phyloP scores from a whole-genome alignment of 2,797 vertebrate genomes.

The Rallus crepitans region DNA sequence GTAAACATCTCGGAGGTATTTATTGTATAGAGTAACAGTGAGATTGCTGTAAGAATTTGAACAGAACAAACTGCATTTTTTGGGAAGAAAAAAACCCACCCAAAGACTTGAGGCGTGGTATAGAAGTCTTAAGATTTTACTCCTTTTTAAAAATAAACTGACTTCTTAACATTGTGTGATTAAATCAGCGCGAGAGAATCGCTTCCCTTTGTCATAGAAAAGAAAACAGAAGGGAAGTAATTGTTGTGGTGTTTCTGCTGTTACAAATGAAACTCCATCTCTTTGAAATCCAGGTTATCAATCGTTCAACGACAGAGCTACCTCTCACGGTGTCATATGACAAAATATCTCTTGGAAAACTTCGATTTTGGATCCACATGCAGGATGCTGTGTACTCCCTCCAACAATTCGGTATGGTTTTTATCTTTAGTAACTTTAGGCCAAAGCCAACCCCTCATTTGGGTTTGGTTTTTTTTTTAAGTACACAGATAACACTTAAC shows the following conservation, averaged over 20 bases:
- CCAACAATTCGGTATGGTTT: conserved; percentile 90
- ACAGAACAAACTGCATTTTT: background rate
- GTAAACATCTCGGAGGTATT: background rate
- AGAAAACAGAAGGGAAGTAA: background rate
- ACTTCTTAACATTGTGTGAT: background rate
- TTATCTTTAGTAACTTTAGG: background rate
- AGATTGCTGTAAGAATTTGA: background rate
- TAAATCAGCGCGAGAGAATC: background rate
- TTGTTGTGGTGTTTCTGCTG: background rate
- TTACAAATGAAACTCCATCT: background rate
- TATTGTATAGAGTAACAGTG: background rate
- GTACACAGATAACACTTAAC: background rate
- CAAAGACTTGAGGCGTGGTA: background rate
- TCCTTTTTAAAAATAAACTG: background rate
- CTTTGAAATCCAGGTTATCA: conserved; percentile 86
- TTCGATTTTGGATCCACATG: conserved; percentile 96
- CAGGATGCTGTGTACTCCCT: conserved; percentile 94
- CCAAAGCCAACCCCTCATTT: background rate
- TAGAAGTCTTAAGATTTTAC: background rate
- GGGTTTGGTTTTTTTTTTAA: background rate
- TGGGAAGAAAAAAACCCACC: background rate
- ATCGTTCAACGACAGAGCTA: conserved; percentile 85
- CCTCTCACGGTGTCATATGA: conserved; percentile 92
- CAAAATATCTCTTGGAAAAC: conserved; percentile 90
- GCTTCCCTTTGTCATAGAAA: background rate